Evolutionary conservation across 2,888 invertebrate genomes (phyloP).

Genomic region (Caenorhabditis zanzibari): DNA sequence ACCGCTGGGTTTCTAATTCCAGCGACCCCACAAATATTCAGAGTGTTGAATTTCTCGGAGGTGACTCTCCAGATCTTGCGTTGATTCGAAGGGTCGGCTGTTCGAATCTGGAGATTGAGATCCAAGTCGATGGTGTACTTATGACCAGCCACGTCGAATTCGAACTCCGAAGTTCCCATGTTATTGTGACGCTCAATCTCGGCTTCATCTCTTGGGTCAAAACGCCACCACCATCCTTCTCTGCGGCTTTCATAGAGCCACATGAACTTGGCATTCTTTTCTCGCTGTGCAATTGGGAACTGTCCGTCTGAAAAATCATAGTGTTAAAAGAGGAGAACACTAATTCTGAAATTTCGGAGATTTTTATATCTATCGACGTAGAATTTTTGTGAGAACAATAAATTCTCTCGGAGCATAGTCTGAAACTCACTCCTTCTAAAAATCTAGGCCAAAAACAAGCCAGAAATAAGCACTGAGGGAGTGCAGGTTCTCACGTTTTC

Average conservation of each 20-base stretch:
- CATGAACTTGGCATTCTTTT: neutral
- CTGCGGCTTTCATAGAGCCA: neutral
- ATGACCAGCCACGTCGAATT: no score
- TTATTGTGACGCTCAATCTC: neutral
- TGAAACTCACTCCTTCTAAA: no score
- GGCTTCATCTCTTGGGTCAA: neutral
- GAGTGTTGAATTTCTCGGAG: neutral
- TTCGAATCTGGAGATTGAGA: neutral
- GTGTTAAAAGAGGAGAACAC: no score
- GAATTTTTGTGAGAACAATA: no score
- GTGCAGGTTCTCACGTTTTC: no score
- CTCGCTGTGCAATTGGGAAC: neutral
- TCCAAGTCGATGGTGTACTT: neutral
- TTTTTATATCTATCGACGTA: no score
- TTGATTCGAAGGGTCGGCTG: neutral
- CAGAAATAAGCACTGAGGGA: no score
- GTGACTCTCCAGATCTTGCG: neutral
- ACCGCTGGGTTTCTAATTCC: neutral
- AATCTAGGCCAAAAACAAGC: no score
- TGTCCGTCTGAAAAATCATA: neutral
- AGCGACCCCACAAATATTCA: neutral
- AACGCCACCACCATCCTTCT: slow-evolving; percentile 2
- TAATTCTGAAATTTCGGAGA: no score
- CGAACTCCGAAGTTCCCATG: no score
- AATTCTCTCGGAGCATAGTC: no score